Conservation (phyloP, 2,797 vertebrate species). For the Acestrorhynchus altus region DNA sequence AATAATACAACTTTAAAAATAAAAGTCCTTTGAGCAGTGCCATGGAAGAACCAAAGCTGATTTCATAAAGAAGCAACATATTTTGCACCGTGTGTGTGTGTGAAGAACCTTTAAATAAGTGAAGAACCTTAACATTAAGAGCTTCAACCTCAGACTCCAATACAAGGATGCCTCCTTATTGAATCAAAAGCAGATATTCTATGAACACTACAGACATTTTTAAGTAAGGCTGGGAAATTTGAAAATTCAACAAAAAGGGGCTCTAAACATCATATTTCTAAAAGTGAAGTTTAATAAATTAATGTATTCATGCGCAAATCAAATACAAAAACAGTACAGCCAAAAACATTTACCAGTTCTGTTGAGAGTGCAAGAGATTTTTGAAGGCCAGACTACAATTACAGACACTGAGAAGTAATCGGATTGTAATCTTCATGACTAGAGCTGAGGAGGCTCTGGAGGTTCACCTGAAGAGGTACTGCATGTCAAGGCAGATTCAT, state of each 20-base stretch:
- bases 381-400: slow-evolving; percentile 79
- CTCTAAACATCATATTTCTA: slow-evolving; percentile 69
- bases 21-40: too few relatives aligned
- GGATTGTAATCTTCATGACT: slow-evolving; percentile 67
- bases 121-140: too few relatives aligned
- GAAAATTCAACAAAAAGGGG: neutral
- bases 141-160: too few relatives aligned
- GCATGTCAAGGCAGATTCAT: slow-evolving; percentile 77
- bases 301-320: slow-evolving; percentile 91
- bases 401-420: slow-evolving; percentile 75
- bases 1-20: neutral
- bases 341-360: slow-evolving; percentile 81
- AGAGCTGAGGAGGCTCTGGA: slow-evolving; percentile 71
- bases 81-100: too few relatives aligned
- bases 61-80: too few relatives aligned
- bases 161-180: too few relatives aligned
- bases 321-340: slow-evolving; percentile 84
- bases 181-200: too few relatives aligned
- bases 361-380: slow-evolving; percentile 80
- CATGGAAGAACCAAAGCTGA: neutral
- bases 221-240: neutral
- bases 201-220: neutral
- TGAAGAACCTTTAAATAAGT: too few relatives aligned
- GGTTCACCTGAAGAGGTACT: slow-evolving; percentile 66
- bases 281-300: slow-evolving; percentile 98